These are phyloP conservation scores for Notolabrus celidotus DNA, from an alignment of 2,797 vertebrate species.

Conservation along the genomic window DNA sequence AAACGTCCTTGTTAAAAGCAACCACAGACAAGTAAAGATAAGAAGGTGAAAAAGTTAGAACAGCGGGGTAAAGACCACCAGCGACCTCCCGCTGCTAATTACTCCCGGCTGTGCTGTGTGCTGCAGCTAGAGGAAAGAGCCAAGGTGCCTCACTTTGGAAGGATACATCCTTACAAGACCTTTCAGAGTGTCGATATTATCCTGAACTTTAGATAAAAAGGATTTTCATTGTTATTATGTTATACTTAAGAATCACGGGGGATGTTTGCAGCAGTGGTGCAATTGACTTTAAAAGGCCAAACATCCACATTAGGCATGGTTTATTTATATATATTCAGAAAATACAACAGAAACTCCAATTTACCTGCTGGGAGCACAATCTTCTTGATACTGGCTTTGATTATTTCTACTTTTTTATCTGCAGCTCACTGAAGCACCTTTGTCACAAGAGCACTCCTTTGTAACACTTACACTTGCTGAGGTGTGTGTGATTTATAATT, in stretches of 20 bases:
- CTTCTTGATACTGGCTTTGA: neutral
- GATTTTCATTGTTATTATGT: neutral
- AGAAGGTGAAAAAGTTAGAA: neutral
- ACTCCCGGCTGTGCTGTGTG: neutral
- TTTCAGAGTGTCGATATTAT: neutral
- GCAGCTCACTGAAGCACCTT: neutral
- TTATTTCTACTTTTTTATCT: neutral
- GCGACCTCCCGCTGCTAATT: neutral
- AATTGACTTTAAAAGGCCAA: neutral
- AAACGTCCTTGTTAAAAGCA: neutral
- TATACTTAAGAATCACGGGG: neutral
- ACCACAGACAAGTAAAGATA: neutral
- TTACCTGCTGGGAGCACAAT: neutral
- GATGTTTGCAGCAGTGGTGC: neutral
- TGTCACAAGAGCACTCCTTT: slow-evolving; percentile 21
- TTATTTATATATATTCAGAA: neutral
- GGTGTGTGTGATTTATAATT: slow-evolving; percentile 11
- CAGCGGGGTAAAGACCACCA: neutral
- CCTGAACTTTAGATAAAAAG: neutral
- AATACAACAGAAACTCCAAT: neutral
- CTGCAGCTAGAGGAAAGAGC: neutral
- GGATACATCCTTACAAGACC: too few species aligned
- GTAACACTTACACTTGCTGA: neutral
- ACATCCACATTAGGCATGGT: neutral
- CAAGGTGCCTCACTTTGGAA: neutral